Conservation (phyloP, 2,113 vertebrate species). For the Ctenodactylus gundi region DNA sequence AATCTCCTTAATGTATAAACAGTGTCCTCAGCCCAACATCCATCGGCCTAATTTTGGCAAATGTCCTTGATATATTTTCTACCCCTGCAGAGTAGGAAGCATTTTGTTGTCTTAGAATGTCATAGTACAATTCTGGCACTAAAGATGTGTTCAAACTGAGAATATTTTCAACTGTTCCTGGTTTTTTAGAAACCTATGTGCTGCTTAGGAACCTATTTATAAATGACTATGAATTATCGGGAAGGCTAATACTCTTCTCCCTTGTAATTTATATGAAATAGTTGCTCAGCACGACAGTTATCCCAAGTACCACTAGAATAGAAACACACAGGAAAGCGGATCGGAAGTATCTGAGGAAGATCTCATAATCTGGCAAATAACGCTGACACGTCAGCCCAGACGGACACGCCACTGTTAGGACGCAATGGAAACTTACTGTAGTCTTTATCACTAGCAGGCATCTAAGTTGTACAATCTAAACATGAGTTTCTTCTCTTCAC, state of each 20-base stretch:
- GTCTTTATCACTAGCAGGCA: background rate
- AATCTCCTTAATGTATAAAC: background rate
- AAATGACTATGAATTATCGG: slow-evolving; percentile 65
- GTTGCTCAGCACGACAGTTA: slow-evolving; percentile 36
- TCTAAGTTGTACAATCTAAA: background rate
- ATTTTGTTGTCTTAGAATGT: slow-evolving; percentile 10
- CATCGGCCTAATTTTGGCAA: background rate
- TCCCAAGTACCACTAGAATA: slow-evolving; percentile 47
- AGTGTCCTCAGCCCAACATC: background rate
- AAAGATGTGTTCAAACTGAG: slow-evolving; percentile 25
- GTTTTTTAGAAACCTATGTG: slow-evolving; percentile 44
- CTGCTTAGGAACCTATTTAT: slow-evolving; percentile 65
- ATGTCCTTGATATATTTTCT: slow-evolving; percentile 24
- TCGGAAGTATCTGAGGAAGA: background rate
- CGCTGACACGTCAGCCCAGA: background rate
- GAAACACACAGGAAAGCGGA: background rate
- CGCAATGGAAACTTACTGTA: no score
- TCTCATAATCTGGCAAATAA: slow-evolving; percentile 16
- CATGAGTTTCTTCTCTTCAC: background rate
- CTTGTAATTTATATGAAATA: slow-evolving; percentile 55
- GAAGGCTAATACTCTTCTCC: slow-evolving; percentile 52
- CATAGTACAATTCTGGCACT: background rate
- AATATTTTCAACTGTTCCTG: slow-evolving; percentile 28
- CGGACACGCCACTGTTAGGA: no score
- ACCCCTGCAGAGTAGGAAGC: background rate